Evolutionary conservation across 2,113 vertebrate genomes (phyloP).

Genomic region (Pterocles burchelli): DNA sequence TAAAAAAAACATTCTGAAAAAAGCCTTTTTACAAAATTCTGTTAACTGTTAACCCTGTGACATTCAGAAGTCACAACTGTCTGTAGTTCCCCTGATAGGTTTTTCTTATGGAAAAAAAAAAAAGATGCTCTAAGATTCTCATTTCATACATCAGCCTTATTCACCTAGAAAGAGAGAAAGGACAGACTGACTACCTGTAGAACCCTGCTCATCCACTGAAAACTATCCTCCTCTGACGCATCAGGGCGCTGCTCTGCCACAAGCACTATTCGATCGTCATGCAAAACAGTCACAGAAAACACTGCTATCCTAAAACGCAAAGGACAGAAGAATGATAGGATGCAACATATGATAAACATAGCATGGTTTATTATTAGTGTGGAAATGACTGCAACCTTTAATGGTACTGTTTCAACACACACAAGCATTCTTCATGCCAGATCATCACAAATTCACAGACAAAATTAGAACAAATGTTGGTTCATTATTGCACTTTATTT

Average conservation of each 20-base stretch:
- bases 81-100: neutral
- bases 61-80: neutral
- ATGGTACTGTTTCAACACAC: neutral
- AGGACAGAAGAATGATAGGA: slow-evolving; percentile 46
- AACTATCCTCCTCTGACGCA: slow-evolving; percentile 95
- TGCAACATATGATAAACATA: neutral
- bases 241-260: slow-evolving; percentile 96
- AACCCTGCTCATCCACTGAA: slow-evolving; percentile 98
- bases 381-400: neutral
- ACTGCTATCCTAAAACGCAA: slow-evolving; percentile 87
- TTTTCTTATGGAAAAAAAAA: neutral
- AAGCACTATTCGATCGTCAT: slow-evolving; percentile 92
- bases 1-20: neutral
- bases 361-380: neutral
- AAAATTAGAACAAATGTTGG: neutral
- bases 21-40: neutral
- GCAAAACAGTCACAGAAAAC: slow-evolving; percentile 92
- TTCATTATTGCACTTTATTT: neutral
- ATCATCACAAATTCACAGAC: neutral
- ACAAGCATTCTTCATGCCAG: neutral
- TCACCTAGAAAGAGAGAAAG: slow-evolving; percentile 55
- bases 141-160: slow-evolving; percentile 32
- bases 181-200: slow-evolving; percentile 84
- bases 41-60: neutral
- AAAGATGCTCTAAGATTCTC: neutral